These are phyloP conservation scores for Salarias fasciatus DNA, from an alignment of 2,797 vertebrate species.

Conservation along the genomic window DNA sequence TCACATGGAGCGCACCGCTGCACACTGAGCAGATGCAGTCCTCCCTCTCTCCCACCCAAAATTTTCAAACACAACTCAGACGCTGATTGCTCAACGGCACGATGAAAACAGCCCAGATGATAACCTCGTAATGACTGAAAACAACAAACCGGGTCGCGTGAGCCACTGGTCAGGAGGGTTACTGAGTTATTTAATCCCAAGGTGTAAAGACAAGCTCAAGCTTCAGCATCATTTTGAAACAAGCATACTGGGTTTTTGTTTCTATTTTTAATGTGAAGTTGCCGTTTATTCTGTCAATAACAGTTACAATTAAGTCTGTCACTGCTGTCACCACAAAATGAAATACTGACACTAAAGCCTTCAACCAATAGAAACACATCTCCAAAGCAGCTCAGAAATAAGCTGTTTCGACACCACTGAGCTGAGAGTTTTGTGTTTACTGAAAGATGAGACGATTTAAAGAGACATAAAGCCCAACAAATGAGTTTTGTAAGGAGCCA, in stretches of 20 bases:
- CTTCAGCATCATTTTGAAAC: neutral
- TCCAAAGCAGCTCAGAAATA: neutral
- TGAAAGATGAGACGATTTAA: neutral
- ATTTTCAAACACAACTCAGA: constrained; percentile 33
- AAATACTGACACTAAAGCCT: constrained; percentile 13
- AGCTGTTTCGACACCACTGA: neutral
- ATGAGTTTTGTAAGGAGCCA: neutral
- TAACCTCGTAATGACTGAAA: constrained; percentile 1
- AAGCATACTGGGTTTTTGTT: too few relatives aligned
- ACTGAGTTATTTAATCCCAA: neutral
- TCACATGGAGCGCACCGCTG: constrained; percentile 53
- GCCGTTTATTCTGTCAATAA: neutral
- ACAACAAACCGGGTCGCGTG: constrained; percentile 6
- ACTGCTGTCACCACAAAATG: constrained; percentile 12
- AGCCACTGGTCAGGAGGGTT: neutral
- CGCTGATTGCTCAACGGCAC: constrained; percentile 41
- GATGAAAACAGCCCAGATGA: constrained; percentile 17
- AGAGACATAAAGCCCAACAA: too few relatives aligned
- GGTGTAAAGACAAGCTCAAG: neutral
- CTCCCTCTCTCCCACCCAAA: constrained; percentile 12
- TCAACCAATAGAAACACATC: neutral
- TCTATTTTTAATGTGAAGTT: neutral
- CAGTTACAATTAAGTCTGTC: neutral
- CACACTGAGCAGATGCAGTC: constrained; percentile 55
- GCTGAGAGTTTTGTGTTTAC: neutral